phyloP scores from a whole-genome alignment of 2,797 vertebrate genomes.

The Chaetophractus vellerosus region DNA sequence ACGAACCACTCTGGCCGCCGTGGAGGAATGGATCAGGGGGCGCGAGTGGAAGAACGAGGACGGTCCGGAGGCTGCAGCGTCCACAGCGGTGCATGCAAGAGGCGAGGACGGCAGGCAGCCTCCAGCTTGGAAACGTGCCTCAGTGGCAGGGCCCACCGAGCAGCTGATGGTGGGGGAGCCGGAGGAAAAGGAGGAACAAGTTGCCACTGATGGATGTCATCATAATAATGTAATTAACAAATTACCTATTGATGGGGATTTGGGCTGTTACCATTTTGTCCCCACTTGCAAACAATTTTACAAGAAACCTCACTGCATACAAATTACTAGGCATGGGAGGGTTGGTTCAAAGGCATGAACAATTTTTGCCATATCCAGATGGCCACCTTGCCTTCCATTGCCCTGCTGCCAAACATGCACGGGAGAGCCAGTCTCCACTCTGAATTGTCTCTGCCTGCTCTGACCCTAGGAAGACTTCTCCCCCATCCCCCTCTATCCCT shows the following conservation, averaged over 20 bases:
- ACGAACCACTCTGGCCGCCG: not conserved
- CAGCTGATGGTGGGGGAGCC: not conserved
- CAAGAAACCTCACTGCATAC: not conserved
- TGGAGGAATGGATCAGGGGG: not conserved
- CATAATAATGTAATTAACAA: not conserved
- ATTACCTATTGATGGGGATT: not conserved
- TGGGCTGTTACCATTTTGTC: conserved; percentile 10
- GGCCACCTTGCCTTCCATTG: not conserved
- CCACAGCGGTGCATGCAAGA: not conserved
- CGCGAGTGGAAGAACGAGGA: rapidly evolving
- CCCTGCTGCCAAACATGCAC: rapidly evolving
- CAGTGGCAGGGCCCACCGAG: not conserved
- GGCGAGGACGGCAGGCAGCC: not conserved
- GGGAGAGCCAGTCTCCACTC: not conserved
- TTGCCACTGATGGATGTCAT: not conserved
- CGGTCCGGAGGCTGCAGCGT: not conserved
- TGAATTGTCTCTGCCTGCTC: not conserved
- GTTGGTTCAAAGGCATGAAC: not conserved
- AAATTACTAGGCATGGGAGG: conserved; percentile 48
- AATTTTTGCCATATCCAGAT: not conserved
- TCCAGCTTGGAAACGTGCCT: not conserved
- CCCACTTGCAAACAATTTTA: conserved; percentile 10
- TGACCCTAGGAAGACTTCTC: not conserved
- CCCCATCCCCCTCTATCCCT: not conserved
- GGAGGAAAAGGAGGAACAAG: not conserved